A percentile compares a stretch with the other conserved stretches of the same genome.
These are phyloP conservation scores for Bhutanitis thaidina DNA, from an alignment of 2,888 invertebrate genomes.

Conservation along the genomic window DNA sequence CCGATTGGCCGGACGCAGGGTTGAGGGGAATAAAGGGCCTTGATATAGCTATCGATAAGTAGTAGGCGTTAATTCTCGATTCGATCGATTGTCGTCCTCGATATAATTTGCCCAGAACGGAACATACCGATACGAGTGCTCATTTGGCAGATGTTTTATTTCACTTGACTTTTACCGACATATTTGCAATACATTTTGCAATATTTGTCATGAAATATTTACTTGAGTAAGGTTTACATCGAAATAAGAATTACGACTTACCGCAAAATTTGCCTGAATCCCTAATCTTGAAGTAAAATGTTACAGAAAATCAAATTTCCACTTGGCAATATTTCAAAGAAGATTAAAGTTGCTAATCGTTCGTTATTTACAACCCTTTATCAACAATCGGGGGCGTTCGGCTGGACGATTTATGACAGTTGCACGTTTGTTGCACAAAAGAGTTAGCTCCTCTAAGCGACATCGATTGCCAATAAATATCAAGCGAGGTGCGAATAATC, in stretches of 20 bases:
- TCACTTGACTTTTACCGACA: not conserved
- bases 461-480: constrained; percentile 74
- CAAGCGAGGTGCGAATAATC: constrained; percentile 62
- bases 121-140: not conserved
- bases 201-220: no score
- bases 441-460: constrained; percentile 68
- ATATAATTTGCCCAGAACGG: constrained; percentile 30
- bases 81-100: constrained; percentile 68
- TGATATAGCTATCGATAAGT: constrained; percentile 74
- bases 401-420: constrained; percentile 60
- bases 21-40: constrained; percentile 65
- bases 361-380: constrained; percentile 73
- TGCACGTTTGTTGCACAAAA: constrained; percentile 57
- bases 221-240: not conserved
- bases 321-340: constrained; percentile 54
- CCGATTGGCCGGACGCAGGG: constrained; percentile 64
- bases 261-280: constrained; percentile 27
- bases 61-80: constrained; percentile 68
- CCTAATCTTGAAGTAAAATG: constrained; percentile 56
- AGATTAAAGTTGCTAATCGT: constrained; percentile 63
- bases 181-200: no score
- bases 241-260: not conserved
- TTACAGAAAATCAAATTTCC: constrained; percentile 54
- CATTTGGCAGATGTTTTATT: not conserved
- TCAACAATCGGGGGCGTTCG: constrained; percentile 57